Percentiles rank a stretch among this genome's conserved stretches.
These are phyloP conservation scores for Sminthurides aquaticus DNA, from an alignment of 2,888 invertebrate species.

Conservation along the genomic window DNA sequence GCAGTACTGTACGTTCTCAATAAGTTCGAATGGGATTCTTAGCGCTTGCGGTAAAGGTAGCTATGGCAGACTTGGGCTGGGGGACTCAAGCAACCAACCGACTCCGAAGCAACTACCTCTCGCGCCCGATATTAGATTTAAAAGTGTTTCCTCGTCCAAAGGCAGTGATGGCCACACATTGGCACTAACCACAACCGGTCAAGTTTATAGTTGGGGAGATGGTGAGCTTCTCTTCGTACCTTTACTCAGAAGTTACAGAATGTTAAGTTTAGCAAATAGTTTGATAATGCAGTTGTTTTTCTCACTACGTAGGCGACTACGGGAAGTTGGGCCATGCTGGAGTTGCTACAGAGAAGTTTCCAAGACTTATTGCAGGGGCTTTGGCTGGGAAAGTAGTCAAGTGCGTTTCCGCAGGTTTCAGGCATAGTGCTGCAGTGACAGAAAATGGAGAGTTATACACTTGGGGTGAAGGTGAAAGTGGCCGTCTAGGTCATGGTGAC, in stretches of 20 bases:
- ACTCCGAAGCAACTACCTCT: conserved; percentile 54
- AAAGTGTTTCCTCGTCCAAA: conserved; percentile 53
- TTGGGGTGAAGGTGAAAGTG: conserved; percentile 53
- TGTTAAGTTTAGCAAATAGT: too few species aligned
- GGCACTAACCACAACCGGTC: conserved; percentile 52
- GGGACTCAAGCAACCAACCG: conserved; percentile 57
- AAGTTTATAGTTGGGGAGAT: conserved; percentile 56
- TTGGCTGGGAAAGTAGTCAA: conserved; percentile 50
- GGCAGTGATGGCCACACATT: conserved; percentile 56
- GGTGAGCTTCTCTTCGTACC: conserved; percentile 45
- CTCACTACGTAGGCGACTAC: conserved; percentile 50
- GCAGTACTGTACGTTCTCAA: conserved; percentile 58
- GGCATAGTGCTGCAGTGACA: conserved; percentile 55
- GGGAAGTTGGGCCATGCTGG: conserved; percentile 55
- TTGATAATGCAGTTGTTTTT: too few species aligned
- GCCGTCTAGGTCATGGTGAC: conserved; percentile 55
- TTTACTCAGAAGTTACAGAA: too few species aligned
- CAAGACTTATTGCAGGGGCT: conserved; percentile 52
- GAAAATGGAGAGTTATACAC: conserved; percentile 54
- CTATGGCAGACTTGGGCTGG: conserved; percentile 58
- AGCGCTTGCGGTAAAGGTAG: conserved; percentile 59
- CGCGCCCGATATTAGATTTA: conserved; percentile 49
- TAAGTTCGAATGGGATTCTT: conserved; percentile 54
- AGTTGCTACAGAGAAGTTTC: conserved; percentile 52
- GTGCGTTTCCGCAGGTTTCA: conserved; percentile 53